Evolutionary conservation across 2,113 vertebrate species (phyloP), one percentile per base, ranked within the genome.

Genomic region (Tupaia chinensis): DNA sequence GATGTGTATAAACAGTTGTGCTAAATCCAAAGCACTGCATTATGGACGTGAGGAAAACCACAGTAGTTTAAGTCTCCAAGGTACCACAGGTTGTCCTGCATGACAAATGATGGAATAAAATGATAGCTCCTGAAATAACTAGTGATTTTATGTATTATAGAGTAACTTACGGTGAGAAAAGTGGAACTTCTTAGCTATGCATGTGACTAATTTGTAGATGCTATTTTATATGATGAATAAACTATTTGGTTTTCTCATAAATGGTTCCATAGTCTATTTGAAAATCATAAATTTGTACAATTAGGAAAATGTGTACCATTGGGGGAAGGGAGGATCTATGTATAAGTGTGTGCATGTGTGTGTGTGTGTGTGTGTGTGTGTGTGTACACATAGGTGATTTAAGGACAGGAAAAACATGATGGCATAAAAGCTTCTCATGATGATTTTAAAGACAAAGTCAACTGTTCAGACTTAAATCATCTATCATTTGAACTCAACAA

Each of bases 101-200:
- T 44, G 22, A 87, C 19, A 94, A 91, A 79, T 84, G 27, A 93
- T 27, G 53, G 85, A 95, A 73, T 89, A 91, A 90, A 96, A 96
- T 16, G 13, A 27, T 19, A 93, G 22, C 76, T 14, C n/a, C 23
- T 56, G 17, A 78, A 74, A 69, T 34, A 95, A 69, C 54, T 63
- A 25, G 56, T 65, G n/a, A 22, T 32, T 80, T 56, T 83, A 87
- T 70, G 63, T 85, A 81, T 10, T 77, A 95, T 68, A 95, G 32
- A 89, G 54, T 87, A 93, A 89, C 44, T 29, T 86, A 81, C 20
- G 82, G 79, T 53, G 32, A 70, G 10, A 32, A 83, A 93, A 95
- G 34, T 23, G 87, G 58, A n/a, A 56, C 34, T 95, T 78, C 29
- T 87, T 79, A 78, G 73, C 78, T 78, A 82, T 25, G 22, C 15